These are phyloP conservation scores for Thalassarche chlororhynchos DNA, from an alignment of 2,113 vertebrate genomes.

Conservation along the genomic window DNA sequence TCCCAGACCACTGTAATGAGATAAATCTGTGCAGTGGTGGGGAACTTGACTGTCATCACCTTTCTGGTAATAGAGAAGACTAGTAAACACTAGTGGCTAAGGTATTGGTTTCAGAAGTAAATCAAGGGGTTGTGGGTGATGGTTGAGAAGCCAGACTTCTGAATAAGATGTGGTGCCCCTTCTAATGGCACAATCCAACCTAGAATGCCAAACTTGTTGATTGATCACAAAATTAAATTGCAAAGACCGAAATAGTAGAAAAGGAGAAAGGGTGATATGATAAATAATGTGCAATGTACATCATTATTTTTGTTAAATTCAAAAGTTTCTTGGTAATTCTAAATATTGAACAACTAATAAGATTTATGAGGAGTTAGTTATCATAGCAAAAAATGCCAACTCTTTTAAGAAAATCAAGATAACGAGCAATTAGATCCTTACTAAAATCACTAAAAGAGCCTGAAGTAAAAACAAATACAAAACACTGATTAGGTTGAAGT, in stretches of 20 bases:
- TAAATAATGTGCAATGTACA: not conserved
- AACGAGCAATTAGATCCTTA: not conserved
- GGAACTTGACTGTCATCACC: not conserved
- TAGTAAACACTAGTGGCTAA: not conserved
- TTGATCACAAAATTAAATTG: not conserved
- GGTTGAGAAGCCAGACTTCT: not conserved
- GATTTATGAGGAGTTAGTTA: not conserved
- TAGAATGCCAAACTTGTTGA: not conserved
- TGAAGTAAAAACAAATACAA: slow-evolving; percentile 43
- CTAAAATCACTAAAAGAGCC: not conserved
- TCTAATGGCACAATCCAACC: not conserved
- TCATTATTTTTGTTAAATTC: not conserved
- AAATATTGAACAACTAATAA: not conserved
- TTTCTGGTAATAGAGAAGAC: not conserved
- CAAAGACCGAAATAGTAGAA: not conserved
- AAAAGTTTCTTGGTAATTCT: not conserved
- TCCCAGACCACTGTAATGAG: not conserved
- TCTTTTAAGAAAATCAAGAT: not conserved
- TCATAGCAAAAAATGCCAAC: not conserved
- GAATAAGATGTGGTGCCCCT: not conserved
- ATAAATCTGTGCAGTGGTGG: not conserved
- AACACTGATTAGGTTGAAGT: slow-evolving; percentile 34
- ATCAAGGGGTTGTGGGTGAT: not conserved
- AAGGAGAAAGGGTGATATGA: not conserved
- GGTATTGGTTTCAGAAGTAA: not conserved